Evolutionary conservation across 92 coral and sea anemone genomes (phyloP).

Genomic region (Epizoanthus rinbou): DNA sequence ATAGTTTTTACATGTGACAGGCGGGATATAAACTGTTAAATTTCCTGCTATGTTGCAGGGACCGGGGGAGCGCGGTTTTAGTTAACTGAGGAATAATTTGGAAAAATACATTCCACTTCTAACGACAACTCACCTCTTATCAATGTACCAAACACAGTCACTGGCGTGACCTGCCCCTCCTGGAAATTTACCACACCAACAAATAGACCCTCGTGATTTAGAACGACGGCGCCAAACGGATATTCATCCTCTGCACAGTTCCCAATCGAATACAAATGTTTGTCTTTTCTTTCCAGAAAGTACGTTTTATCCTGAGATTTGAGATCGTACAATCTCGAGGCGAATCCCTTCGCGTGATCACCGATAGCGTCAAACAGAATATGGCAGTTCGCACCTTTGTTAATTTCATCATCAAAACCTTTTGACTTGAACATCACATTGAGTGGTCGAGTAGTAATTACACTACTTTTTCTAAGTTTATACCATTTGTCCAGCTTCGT

Average conservation of each 20-base stretch:
- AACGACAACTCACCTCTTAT: background rate
- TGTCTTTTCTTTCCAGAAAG: conserved; percentile 1
- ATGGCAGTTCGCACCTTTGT: conserved; percentile 2
- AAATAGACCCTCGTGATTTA: conserved; percentile 1
- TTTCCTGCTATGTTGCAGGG: too few species aligned
- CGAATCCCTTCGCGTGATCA: conserved; percentile 33
- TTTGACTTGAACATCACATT: background rate
- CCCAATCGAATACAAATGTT: background rate
- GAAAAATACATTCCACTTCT: too few species aligned
- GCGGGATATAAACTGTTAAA: too few species aligned
- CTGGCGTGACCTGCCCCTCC: background rate
- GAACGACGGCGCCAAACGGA: conserved; percentile 3
- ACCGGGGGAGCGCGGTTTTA: too few species aligned
- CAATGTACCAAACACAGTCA: background rate
- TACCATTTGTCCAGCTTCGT: conserved; percentile 24
- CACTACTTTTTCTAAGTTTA: background rate
- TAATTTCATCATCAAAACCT: background rate
- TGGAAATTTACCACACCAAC: conserved; percentile 18
- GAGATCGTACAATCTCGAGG: background rate
- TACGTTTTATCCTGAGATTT: background rate
- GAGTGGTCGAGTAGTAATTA: conserved; percentile 19
- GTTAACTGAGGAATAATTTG: too few species aligned
- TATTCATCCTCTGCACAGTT: background rate
- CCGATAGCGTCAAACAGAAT: conserved; percentile 36
- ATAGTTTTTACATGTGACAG: too few species aligned